Base-by-base conservation (phyloP, 2,888 invertebrate species). In the Odontomyia ornata region DNA sequence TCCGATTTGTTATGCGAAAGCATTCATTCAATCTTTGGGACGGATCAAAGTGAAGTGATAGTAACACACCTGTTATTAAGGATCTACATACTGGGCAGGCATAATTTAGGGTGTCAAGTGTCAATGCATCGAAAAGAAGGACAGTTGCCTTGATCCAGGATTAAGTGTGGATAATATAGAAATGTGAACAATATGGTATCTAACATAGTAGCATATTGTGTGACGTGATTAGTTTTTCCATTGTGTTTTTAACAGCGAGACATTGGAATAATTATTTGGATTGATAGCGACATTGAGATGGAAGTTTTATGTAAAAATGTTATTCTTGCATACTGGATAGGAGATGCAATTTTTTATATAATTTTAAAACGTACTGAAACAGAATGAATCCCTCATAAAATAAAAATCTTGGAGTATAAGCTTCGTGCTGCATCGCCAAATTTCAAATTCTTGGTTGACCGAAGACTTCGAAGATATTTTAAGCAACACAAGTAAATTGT, bases 161-260 rank as follows among this genome's bases (percentile, higher is more conserved):
- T 67, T 27, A 64, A 30, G 18, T 21, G 43, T 11, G 7, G 9
- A 36, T 30, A 7, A 28, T 21, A 11, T 21, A n/a, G 11, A 18
- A 60, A 60, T 23, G 4, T 15, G 18, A 11, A 67, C 67, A 67
- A 67, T 52, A 52, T 43, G 36, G 67, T 21, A 18, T 43, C 21
- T 67, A 25, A 36, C 25, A 28, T 73, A 30, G 80, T 79, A 79
- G 79, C 82, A 82, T 81, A 81, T 81, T 81, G 82, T 79, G 79
- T 78, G 73, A 76, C 81, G 82, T 82, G 82, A 80, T 81, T 80
- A 81, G 76, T 78, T 79, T 78, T 80, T 73, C 80, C 64, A 80
- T 81, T 81, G 79, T 80, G 79, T 78, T 80, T 81, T 81, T 81
- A 82, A 79, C 46, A 56, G 15, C 7, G 56, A 72, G 18, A 25